A percentile compares a stretch with the other conserved stretches of the same genome.
phyloP scores from a whole-genome alignment of 2,888 invertebrate species.

The Ischnura elegans region DNA sequence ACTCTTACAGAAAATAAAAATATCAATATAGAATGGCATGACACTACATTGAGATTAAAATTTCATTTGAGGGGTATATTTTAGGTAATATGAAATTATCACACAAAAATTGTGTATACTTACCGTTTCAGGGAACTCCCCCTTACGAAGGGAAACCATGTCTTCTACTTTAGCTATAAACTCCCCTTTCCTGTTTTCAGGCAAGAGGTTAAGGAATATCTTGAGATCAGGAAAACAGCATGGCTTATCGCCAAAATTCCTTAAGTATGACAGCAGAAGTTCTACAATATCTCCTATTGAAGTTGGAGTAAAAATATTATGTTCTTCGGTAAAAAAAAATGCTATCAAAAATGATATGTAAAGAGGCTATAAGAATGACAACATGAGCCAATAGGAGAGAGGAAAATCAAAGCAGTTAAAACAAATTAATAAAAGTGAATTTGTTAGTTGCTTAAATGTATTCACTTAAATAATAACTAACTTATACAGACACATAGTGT shows the following conservation, averaged over 20 bases:
- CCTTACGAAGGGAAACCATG: constrained; percentile 75
- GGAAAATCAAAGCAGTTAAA: too few relatives aligned
- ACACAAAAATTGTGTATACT: constrained; percentile 73
- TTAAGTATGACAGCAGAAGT: constrained; percentile 88
- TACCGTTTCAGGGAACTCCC: constrained; percentile 77
- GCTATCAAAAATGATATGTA: too few relatives aligned
- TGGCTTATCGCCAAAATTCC: constrained; percentile 90
- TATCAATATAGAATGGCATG: neutral
- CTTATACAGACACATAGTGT: too few relatives aligned
- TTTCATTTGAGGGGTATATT: neutral
- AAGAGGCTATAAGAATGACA: too few relatives aligned
- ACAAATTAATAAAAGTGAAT: too few relatives aligned
- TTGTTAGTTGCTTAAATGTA: too few relatives aligned
- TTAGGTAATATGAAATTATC: neutral
- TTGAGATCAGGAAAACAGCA: constrained; percentile 92
- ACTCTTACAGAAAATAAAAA: neutral
- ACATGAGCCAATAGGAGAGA: too few relatives aligned
- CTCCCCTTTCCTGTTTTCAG: constrained; percentile 80
- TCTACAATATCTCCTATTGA: constrained; percentile 82
- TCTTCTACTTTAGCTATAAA: constrained; percentile 75
- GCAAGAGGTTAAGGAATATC: constrained; percentile 85
- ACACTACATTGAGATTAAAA: neutral
- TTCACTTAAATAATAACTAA: too few relatives aligned
- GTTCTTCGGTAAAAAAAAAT: too few relatives aligned
- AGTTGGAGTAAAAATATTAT: neutral